phyloP scores from a whole-genome alignment of 1,140 invertebrate genomes.

The Stegodyphus mimosarum region DNA sequence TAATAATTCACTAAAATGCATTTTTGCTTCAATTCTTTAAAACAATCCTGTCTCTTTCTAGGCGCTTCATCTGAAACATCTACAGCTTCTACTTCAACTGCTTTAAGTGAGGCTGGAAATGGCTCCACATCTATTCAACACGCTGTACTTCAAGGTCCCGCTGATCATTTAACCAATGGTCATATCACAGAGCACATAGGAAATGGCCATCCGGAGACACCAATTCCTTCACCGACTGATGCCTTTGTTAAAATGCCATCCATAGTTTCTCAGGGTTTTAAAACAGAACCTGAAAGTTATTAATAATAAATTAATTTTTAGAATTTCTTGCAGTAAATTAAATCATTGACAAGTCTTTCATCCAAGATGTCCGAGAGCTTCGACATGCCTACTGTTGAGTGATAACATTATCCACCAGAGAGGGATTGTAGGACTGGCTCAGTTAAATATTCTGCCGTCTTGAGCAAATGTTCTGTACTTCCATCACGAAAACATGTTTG shows the following conservation, averaged over 20 bases:
- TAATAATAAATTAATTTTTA: not conserved
- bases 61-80: conserved; percentile 29
- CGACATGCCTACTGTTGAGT: too few relatives aligned
- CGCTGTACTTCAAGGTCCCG: conserved; percentile 1
- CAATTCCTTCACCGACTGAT: conserved; percentile 59
- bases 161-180: conserved; percentile 48
- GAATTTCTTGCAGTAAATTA: too few relatives aligned
- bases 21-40: too few relatives aligned
- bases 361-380: too few relatives aligned
- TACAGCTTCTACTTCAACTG: conserved; percentile 7
- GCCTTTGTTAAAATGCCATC: conserved; percentile 32
- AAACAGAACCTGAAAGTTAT: conserved; percentile 55
- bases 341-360: too few relatives aligned
- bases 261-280: conserved; percentile 47
- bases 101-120: conserved; percentile 22
- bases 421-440: too few relatives aligned
- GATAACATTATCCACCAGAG: too few relatives aligned
- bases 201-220: conserved; percentile 61
- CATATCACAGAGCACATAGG: conserved; percentile 49
- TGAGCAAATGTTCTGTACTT: too few relatives aligned
- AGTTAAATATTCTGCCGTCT: too few relatives aligned
- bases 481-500: too few relatives aligned
- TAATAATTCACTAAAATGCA: too few relatives aligned
- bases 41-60: not conserved
- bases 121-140: conserved; percentile 5